These are phyloP conservation scores for Kryptolebias ocellatus DNA, from an alignment of 2,797 vertebrate species.

Conservation along the genomic window DNA sequence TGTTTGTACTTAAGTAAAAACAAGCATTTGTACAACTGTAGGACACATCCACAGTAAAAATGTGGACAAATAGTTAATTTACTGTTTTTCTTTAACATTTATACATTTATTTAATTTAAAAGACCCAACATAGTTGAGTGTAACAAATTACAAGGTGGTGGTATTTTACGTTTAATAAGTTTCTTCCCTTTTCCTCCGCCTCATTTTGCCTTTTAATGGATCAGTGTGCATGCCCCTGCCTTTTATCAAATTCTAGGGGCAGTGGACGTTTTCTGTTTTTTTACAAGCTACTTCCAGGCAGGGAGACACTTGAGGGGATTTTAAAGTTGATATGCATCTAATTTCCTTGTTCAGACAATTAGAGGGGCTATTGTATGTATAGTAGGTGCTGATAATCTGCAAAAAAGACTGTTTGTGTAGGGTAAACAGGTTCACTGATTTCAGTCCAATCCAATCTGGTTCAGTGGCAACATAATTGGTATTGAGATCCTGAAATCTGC, in stretches of 20 bases:
- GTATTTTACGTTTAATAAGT: constrained; percentile 24
- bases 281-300: constrained; percentile 7
- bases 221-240: constrained; percentile 24
- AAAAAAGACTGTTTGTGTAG: constrained; percentile 28
- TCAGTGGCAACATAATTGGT: constrained; percentile 41
- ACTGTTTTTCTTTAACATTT: background rate
- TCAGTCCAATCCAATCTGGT: constrained; percentile 10
- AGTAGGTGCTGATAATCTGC: constrained; percentile 10
- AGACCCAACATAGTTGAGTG: background rate
- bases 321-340: constrained; percentile 16
- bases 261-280: constrained; percentile 27
- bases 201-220: constrained; percentile 13
- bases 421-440: constrained; percentile 20
- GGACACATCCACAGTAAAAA: background rate
- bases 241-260: constrained; percentile 43
- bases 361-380: background rate
- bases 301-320: constrained; percentile 9
- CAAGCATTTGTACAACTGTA: background rate
- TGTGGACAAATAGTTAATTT: background rate
- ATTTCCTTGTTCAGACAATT: constrained; percentile 19
- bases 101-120: background rate
- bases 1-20: background rate
- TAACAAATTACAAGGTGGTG: constrained; percentile 5
- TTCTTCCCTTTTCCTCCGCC: background rate
- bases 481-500: constrained; percentile 41